Conservation (phyloP, 2,888 invertebrate genomes). For the Apamea sordens region DNA sequence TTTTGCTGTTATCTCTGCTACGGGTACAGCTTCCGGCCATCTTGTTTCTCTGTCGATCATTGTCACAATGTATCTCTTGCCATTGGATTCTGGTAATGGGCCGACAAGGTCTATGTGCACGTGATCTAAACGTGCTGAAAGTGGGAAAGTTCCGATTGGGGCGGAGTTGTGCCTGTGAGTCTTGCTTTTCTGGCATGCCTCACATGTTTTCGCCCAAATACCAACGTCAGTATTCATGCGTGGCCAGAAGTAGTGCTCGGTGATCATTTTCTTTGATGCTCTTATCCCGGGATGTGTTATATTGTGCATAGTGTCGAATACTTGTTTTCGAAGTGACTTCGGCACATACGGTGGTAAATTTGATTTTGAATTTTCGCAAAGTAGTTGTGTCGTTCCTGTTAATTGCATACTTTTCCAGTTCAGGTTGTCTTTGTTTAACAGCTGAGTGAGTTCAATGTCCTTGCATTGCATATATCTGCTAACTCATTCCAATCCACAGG, state of each 20-base stretch:
- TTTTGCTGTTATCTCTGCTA: constrained; percentile 12
- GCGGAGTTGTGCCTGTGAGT: neutral
- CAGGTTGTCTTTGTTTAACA: neutral
- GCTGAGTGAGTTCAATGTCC: too few species aligned
- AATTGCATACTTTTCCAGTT: neutral
- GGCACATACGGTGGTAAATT: neutral
- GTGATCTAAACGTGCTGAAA: neutral
- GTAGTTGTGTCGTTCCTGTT: neutral
- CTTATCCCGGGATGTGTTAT: constrained; percentile 11
- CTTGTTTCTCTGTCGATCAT: constrained; percentile 7
- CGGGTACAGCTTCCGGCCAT: constrained; percentile 6
- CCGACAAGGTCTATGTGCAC: constrained; percentile 2
- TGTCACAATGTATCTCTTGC: neutral
- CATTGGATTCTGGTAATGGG: neutral
- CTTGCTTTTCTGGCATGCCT: too few species aligned
- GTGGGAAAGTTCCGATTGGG: constrained; percentile 1
- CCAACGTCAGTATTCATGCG: too few species aligned
- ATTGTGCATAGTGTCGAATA: constrained; percentile 5
- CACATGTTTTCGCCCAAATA: too few species aligned
- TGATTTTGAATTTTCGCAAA: constrained; percentile 3
- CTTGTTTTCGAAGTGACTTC: constrained; percentile 13
- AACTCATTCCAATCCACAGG: constrained; percentile 13
- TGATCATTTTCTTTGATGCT: neutral
- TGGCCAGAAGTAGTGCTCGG: neutral
- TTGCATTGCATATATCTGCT: too few species aligned